Base-by-base conservation (phyloP, 2,888 invertebrate species). In the Zele albiditarsus region DNA sequence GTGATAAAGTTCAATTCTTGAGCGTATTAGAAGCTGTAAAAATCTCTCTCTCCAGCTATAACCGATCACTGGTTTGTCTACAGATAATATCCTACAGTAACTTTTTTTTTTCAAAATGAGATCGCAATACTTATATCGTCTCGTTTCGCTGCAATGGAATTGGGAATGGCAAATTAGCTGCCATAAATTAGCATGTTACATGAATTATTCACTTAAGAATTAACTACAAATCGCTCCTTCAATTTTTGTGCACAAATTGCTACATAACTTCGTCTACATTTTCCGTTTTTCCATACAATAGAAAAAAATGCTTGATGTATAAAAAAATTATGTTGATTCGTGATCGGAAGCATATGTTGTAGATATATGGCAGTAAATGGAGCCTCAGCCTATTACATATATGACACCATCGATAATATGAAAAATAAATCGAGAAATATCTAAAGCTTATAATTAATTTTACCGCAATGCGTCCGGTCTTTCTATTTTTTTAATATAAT, bases 101-200 rank as follows among this genome's bases (percentile, higher is more conserved):
- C 20, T 53, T 27, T 53, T 16, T 67, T 68, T 63, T 31, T 33
- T 31, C 38, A 33, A 63, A 80, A 82, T 85, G 85, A 86, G 84
- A 86, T 86, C 87, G 83, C 84, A 84, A 87, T 84, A 85, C 84
- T 85, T 85, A 76, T 77, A 28, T 63, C 33, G 10, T 31, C 63
- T 20, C 14, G 33, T 31, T 23, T 63, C 23, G 28, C 5, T 20
- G 28, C 27, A 25, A 60, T 28, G 28, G 14, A 60, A 27, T 20
- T 38, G 12, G 8, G 10, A 38, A 38, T 38, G 38, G 38, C 38
- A 12, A 38, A 38, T 38, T 38, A 38, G 38, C 62, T 60, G 77
- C 79, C 77, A 81, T 80, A 20, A 20, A 20, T 10, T 4, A 8
- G 8, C 2, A 53, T 53, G 1, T 53, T 53, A 20, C 20, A 20